Evolutionary conservation across 35 echinoderm and acorn worm species (phyloP).

Genomic region (Hemicentrotus pulcherrimus): DNA sequence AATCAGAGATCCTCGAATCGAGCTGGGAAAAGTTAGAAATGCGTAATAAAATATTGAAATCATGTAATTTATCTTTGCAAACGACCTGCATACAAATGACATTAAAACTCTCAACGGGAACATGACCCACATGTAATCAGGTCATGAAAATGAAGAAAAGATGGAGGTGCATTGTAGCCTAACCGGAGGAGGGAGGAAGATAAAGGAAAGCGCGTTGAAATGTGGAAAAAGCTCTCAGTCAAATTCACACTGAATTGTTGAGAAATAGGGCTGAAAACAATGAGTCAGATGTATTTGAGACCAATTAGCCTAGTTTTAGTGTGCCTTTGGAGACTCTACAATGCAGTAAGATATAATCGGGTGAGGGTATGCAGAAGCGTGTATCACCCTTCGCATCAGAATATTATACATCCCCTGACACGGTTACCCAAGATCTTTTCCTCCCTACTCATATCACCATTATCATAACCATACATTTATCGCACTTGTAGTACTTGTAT

Average conservation of each 20-base stretch:
- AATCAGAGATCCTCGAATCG: not conserved
- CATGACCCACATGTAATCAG: constrained; percentile 34
- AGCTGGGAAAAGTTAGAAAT: not conserved
- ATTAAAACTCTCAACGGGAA: constrained; percentile 7
- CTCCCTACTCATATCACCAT: not conserved
- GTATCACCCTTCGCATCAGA: not conserved
- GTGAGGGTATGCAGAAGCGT: not conserved
- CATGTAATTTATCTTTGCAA: not conserved
- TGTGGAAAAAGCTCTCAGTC: not conserved
- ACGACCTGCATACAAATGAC: constrained; percentile 19
- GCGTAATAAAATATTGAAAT: not conserved
- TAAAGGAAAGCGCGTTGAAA: not conserved
- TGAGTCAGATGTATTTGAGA: constrained; percentile 35
- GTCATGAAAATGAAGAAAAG: not conserved
- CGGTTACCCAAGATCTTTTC: not conserved
- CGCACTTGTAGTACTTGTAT: not conserved
- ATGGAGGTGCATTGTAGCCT: not conserved
- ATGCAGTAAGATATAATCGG: not conserved
- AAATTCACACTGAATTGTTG: constrained; percentile 21
- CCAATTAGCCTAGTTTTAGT: constrained; percentile 38
- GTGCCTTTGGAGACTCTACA: not conserved
- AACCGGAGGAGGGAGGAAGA: not conserved
- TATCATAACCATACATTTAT: not conserved
- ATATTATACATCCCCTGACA: not conserved
- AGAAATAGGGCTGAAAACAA: constrained; percentile 16